These are phyloP conservation scores for Pterois miles DNA, from an alignment of 2,797 vertebrate species.

Conservation along the genomic window DNA sequence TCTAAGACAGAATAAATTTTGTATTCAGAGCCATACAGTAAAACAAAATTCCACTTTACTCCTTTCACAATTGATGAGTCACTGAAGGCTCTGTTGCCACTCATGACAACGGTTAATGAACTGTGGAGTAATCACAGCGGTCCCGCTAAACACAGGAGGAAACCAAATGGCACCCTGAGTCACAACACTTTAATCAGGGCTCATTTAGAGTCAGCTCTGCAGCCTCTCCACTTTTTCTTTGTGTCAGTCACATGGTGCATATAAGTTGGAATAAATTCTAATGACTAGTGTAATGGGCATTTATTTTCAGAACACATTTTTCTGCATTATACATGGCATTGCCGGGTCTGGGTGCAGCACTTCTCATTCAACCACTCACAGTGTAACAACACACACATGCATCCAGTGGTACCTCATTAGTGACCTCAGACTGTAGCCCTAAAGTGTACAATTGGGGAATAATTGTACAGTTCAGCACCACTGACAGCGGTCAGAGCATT, in stretches of 20 bases:
- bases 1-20: no score
- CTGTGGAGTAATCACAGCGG: conserved; percentile 58
- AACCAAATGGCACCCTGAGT: conserved; percentile 56
- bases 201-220: conserved; percentile 43
- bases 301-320: neutral
- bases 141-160: conserved; percentile 59
- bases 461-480: conserved; percentile 56
- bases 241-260: conserved; percentile 18
- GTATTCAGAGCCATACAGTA: conserved; percentile 2
- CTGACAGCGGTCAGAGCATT: conserved; percentile 28
- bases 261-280: conserved; percentile 18
- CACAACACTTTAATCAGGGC: conserved; percentile 68
- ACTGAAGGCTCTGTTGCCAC: conserved; percentile 29
- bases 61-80: conserved; percentile 46
- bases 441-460: conserved; percentile 49
- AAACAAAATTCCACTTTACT: conserved; percentile 21
- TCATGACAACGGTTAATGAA: conserved; percentile 55
- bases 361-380: neutral
- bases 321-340: neutral
- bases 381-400: conserved; percentile 7
- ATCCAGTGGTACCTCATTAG: conserved; percentile 42
- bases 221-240: conserved; percentile 13
- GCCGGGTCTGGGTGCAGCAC: neutral
- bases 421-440: conserved; percentile 31
- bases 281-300: neutral